These are phyloP conservation scores for Mesembrinibis cayennensis DNA, from an alignment of 2,113 vertebrate genomes.

Conservation along the genomic window DNA sequence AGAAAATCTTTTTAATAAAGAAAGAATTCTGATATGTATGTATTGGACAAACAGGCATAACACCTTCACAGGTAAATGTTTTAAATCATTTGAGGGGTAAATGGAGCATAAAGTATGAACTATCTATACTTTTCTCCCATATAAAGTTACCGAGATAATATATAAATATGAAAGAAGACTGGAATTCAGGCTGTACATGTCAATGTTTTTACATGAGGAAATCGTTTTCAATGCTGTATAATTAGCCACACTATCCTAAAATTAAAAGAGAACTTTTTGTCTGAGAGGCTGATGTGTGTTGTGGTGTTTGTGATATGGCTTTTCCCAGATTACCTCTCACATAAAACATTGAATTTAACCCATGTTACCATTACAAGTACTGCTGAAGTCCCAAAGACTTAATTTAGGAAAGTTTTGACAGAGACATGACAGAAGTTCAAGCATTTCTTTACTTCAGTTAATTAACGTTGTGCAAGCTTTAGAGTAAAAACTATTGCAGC, in stretches of 20 bases:
- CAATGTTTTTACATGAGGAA: not conserved
- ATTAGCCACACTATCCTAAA: not conserved
- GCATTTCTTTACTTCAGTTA: not conserved
- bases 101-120: not conserved
- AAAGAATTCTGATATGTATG: not conserved
- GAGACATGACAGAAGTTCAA: not conserved
- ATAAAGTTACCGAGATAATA: not conserved
- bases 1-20: not conserved
- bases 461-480: not conserved
- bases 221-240: not conserved
- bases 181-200: not conserved
- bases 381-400: not conserved
- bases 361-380: not conserved
- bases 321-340: not conserved
- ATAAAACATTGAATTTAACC: not conserved
- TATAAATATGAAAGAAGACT: not conserved
- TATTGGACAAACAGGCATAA: not conserved
- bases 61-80: not conserved
- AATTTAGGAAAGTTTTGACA: not conserved
- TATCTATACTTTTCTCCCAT: not conserved
- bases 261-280: not conserved
- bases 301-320: not conserved
- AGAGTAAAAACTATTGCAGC: not conserved
- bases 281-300: not conserved
- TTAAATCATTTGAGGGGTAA: not conserved